Conservation (phyloP, 2,113 vertebrate species). For the Rhabdornis inornatus region DNA sequence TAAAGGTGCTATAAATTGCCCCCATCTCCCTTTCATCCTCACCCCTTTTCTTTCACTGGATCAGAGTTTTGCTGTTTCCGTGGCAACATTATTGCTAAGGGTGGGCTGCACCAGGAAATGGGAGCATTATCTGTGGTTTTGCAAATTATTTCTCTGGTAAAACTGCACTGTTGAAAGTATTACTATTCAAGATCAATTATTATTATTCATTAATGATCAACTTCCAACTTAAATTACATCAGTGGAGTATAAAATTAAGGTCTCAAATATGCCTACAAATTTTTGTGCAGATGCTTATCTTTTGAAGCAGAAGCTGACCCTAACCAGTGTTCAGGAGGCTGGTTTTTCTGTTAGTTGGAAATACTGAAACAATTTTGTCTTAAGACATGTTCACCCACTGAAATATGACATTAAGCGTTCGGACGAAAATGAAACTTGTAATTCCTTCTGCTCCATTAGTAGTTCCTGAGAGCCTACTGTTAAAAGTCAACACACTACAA, state of each 20-base stretch:
- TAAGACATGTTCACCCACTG: background rate
- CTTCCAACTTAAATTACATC: background rate
- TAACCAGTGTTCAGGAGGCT: background rate
- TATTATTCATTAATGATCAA: background rate
- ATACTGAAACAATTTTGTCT: background rate
- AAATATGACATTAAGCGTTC: background rate
- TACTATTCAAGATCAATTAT: background rate
- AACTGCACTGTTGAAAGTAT: background rate
- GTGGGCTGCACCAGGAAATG: slow-evolving; percentile 54
- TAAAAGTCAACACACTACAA: background rate
- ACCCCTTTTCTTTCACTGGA: background rate
- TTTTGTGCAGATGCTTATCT: background rate
- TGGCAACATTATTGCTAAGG: slow-evolving; percentile 72
- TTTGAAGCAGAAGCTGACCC: background rate
- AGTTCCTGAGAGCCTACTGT: background rate
- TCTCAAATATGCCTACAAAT: background rate
- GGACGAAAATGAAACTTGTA: slow-evolving; percentile 7
- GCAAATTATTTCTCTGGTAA: slow-evolving; percentile 47
- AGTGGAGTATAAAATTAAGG: background rate
- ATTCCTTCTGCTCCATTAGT: background rate
- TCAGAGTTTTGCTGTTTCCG: slow-evolving; percentile 65
- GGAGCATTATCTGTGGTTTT: slow-evolving; percentile 26
- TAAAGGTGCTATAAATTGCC: background rate
- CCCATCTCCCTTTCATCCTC: background rate
- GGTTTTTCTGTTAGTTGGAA: background rate